Base-by-base conservation (phyloP, 2,888 invertebrate species). In the Panopea generosa region DNA sequence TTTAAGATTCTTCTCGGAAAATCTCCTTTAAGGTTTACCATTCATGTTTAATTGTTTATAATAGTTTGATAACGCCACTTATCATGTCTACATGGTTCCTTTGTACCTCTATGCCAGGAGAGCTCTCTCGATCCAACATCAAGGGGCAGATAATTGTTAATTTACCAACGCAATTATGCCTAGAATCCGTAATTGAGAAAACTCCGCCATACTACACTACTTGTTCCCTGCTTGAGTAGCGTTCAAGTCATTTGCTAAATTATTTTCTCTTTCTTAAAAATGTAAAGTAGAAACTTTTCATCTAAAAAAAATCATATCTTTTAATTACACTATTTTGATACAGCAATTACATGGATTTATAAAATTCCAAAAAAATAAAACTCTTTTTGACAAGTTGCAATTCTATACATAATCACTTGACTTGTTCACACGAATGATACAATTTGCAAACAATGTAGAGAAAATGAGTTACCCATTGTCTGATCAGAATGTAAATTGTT, bases 101-200 rank as follows among this genome's bases (percentile, higher is more conserved):
- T 65, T 65, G 59, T 71, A 65, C 33, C 50, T 59, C 26, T 49
- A 18, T 26, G 9, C 59, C 59, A 40, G 52, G 52, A 59, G 40
- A 71, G 59, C 38, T 57, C 22, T 45, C 43, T 16, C 59, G 63
- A 63, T 65, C 65, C 59, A 52, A 59, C 59, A 52, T 71, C 65
- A 71, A 71, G 59, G 55, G 63, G 56, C 45, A 65, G 52, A 43
- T 59, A 71, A 71, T 65, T 65, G 59, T 59, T 33, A 63, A 33
- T 71, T 59, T 59, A 71, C 57, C 29, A 67, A 67, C 47, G 56
- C 47, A 57, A 67, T 67, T 67, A 57, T 24, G 26, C 16, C n/a
- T 47, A 20, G 20, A 47, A 47, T 4, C n/a, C 3, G 16, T 4
- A 47, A 20, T 16, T 16, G 47, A 47, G 47, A 9, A 20, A 4